Evolutionary conservation across 2,797 vertebrate genomes (phyloP).

Genomic region (Artibeus lituratus): DNA sequence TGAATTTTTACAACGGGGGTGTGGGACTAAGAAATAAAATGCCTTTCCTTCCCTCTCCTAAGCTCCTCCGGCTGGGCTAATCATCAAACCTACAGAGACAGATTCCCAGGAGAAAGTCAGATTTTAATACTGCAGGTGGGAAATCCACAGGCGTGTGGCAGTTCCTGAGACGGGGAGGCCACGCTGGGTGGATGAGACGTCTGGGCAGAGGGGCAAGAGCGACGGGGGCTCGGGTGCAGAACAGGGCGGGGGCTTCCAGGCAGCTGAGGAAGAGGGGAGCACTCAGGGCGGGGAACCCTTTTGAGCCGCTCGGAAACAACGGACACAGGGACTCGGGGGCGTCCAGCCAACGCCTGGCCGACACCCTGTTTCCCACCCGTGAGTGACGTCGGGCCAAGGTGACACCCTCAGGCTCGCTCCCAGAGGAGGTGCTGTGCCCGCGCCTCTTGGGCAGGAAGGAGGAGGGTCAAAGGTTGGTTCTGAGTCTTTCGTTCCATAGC

Average conservation of each 20-base stretch:
- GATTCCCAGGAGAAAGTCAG: neutral
- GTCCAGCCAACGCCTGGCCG: neutral
- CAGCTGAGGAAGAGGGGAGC: neutral
- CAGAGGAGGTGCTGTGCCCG: neutral
- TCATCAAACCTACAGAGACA: neutral
- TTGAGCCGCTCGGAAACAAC: neutral
- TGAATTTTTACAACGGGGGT: neutral
- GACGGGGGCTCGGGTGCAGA: rapidly evolving
- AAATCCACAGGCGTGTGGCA: neutral
- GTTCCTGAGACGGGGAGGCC: neutral
- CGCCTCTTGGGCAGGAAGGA: neutral
- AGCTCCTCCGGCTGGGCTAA: neutral
- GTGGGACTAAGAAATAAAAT: neutral
- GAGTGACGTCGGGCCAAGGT: neutral
- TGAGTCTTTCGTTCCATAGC: neutral
- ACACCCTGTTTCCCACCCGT: neutral
- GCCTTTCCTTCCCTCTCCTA: neutral
- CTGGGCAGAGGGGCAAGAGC: neutral
- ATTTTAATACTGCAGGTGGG: neutral
- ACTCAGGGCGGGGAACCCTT: rapidly evolving
- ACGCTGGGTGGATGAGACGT: neutral
- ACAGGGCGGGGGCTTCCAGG: neutral
- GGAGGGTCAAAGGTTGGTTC: neutral
- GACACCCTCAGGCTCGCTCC: neutral
- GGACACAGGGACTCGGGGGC: neutral